A percentile compares a stretch with the other conserved stretches of the same genome.
Evolutionary conservation across 35 echinoderm and acorn worm species (phyloP).

Genomic region (Diadema setosum): DNA sequence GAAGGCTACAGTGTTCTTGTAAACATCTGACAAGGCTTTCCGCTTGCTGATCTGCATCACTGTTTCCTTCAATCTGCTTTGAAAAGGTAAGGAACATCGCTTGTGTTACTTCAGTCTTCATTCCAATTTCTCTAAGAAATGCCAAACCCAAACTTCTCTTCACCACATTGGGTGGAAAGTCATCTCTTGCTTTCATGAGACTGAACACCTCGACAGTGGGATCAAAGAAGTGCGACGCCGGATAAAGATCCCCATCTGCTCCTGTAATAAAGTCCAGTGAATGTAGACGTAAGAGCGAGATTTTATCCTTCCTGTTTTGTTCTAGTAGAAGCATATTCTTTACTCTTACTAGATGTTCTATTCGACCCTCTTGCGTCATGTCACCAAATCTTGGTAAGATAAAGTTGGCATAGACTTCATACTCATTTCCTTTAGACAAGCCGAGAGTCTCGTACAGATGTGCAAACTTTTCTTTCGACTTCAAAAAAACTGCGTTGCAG

Average conservation of each 20-base stretch:
- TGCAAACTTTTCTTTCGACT: background rate
- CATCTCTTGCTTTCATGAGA: background rate
- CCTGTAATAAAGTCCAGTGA: background rate
- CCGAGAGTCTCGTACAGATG: background rate
- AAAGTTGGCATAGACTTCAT: background rate
- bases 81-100: background rate
- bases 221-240: background rate
- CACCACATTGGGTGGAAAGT: background rate
- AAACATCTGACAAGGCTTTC: background rate
- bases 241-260: background rate
- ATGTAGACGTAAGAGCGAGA: background rate
- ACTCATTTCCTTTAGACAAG: background rate
- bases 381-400: constrained; percentile 12
- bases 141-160: background rate
- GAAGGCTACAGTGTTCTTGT: background rate
- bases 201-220: background rate
- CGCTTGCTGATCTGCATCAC: background rate
- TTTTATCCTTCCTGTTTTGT: background rate
- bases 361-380: background rate
- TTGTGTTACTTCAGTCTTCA: background rate
- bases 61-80: background rate
- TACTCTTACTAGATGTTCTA: constrained; percentile 14
- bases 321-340: background rate
- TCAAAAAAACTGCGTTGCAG: background rate
- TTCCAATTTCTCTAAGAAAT: background rate